Evolutionary conservation across 2,797 vertebrate genomes (phyloP).

Genomic region (Delichon dasypus): DNA sequence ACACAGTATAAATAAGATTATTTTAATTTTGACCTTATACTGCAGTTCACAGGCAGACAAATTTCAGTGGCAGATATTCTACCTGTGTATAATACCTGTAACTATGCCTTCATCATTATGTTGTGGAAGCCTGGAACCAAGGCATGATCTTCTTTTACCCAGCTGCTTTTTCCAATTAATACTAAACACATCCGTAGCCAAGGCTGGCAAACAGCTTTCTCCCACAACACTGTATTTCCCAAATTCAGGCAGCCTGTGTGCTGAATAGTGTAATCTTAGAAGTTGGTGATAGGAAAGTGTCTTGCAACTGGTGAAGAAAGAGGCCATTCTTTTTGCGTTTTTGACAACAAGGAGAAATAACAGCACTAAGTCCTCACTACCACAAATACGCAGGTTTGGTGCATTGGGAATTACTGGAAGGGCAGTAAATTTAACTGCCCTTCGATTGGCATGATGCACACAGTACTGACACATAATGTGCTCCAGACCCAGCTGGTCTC

Average conservation of each 20-base stretch:
- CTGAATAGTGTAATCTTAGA: neutral
- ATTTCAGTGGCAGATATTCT: neutral
- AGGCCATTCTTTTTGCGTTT: neutral
- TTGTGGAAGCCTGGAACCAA: neutral
- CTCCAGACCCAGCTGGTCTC: neutral
- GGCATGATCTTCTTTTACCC: neutral
- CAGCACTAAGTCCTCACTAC: neutral
- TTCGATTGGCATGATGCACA: neutral
- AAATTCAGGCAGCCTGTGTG: neutral
- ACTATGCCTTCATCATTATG: neutral
- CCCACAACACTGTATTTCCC: neutral
- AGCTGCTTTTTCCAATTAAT: neutral
- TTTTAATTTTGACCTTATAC: neutral
- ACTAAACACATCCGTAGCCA: neutral
- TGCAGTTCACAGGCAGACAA: neutral
- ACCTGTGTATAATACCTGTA: no score
- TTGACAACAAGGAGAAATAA: neutral
- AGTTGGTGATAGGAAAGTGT: neutral
- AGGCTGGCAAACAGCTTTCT: neutral
- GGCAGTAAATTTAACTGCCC: neutral
- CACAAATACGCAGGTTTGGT: neutral
- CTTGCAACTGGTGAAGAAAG: neutral
- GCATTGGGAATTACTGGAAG: neutral
- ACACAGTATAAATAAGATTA: neutral
- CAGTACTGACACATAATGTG: neutral